phyloP scores from a whole-genome alignment of 2,113 vertebrate genomes.

The Apodemus speciosus region DNA sequence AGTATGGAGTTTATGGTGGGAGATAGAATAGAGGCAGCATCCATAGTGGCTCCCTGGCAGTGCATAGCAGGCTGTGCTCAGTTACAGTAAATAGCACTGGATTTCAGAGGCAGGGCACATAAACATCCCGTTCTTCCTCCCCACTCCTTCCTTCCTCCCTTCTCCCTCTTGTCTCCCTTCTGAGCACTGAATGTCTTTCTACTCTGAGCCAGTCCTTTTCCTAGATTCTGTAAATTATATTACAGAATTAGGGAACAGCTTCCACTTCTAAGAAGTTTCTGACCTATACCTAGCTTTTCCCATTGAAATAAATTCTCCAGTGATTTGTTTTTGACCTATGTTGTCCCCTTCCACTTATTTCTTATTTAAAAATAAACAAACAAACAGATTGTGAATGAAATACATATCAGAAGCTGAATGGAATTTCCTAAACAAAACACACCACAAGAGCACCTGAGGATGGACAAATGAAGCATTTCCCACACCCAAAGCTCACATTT shows the following conservation, averaged over 20 bases:
- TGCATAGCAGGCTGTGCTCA: neutral
- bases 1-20: neutral
- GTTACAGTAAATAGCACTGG: too few relatives aligned
- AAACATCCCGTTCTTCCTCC: rapidly evolving
- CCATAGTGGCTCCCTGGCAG: rapidly evolving
- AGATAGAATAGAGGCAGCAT: neutral
- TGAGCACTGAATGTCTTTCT: neutral
- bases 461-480: neutral
- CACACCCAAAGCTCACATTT: neutral
- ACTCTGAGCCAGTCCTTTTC: neutral
- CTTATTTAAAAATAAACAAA: neutral
- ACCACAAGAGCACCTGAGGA: too few relatives aligned
- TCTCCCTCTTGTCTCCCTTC: rapidly evolving
- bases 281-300: neutral
- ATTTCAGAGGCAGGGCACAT: neutral
- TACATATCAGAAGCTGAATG: neutral
- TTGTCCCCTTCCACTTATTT: neutral
- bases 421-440: neutral
- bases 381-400: neutral
- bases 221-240: neutral
- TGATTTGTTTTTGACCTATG: neutral
- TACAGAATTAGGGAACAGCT: neutral
- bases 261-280: neutral
- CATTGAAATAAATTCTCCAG: neutral
- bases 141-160: rapidly evolving